phyloP scores from a whole-genome alignment of 2,113 vertebrate species.

The Anser brachyrhynchus region DNA sequence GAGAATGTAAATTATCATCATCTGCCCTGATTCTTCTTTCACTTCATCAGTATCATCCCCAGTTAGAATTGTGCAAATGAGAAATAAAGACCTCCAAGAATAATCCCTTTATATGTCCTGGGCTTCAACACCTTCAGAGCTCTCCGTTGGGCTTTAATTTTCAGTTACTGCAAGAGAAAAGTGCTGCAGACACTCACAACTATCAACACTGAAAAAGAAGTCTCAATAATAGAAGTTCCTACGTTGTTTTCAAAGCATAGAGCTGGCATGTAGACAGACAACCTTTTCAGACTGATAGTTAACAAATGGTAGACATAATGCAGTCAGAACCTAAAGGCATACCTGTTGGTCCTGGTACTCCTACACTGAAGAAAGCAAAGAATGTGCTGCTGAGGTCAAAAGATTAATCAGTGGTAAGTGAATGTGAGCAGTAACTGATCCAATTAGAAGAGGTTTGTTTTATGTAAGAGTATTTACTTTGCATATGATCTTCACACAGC shows the following conservation, averaged over 20 bases:
- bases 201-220: background rate
- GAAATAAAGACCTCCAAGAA: too few species aligned
- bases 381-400: background rate
- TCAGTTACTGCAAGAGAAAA: background rate
- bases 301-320: accelerated
- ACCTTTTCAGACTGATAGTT: background rate
- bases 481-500: background rate
- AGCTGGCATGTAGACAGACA: accelerated
- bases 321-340: background rate
- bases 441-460: background rate
- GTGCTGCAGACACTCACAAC: background rate
- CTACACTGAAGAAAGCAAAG: background rate
- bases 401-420: background rate
- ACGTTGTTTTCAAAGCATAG: background rate
- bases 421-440: background rate
- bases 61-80: background rate
- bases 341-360: background rate
- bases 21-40: background rate
- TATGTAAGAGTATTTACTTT: background rate
- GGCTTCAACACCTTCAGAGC: background rate
- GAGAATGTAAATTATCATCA: slow-evolving; percentile 10
- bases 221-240: background rate
- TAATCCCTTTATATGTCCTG: too few species aligned
- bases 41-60: background rate
- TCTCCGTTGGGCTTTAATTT: background rate